Base-by-base conservation (phyloP, 2,113 vertebrate species). In the Aegithalos caudatus region DNA sequence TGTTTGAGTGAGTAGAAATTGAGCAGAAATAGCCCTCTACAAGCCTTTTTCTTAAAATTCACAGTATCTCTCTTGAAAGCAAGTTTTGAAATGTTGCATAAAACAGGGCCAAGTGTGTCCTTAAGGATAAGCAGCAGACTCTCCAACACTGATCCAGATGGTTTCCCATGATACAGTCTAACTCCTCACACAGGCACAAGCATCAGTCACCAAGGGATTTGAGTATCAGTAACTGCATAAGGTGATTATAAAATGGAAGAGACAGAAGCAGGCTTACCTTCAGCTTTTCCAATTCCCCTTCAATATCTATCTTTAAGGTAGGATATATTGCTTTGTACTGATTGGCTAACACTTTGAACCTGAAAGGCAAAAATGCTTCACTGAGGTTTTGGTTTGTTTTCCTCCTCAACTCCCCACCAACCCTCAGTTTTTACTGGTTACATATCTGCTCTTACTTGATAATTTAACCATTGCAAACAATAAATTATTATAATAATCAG, bases 291-390 rank as follows among this genome's bases (percentile, higher is more conserved):
- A 99, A 97, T 97, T 99, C 99, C 66, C 99, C 99, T 70, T 99
- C 99, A 76, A 99, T 98, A 95, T 99, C 99, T 61, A 99, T 98
- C 94, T 99, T 98, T 97, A 99, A 98, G 42, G 98, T 99, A 10
- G 99, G 99, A 93, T 99, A 99, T 98, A 99, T 99, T 19, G 98
- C 98, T 96, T 99, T 99, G 95, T 99, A 99, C 85, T 99, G 99
- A 78, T 98, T 98, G 94, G 99, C 99, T 95, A 99, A 96, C 81
- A 98, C 97, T 98, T 99, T 99, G 97, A 99, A 99, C 97, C 99
- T 99, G 96, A 80, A 97, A 98, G 86, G 80, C 16, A 97, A 85
- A 94, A 73, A 72, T 22, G 38, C 8, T 81, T 79, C 31, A 74
- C 6, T 81, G 12, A 81, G 20, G 8, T 72, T 94, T 88, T 61